These are phyloP conservation scores for Torymus auratus DNA, from an alignment of 2,888 invertebrate species.

Conservation along the genomic window DNA sequence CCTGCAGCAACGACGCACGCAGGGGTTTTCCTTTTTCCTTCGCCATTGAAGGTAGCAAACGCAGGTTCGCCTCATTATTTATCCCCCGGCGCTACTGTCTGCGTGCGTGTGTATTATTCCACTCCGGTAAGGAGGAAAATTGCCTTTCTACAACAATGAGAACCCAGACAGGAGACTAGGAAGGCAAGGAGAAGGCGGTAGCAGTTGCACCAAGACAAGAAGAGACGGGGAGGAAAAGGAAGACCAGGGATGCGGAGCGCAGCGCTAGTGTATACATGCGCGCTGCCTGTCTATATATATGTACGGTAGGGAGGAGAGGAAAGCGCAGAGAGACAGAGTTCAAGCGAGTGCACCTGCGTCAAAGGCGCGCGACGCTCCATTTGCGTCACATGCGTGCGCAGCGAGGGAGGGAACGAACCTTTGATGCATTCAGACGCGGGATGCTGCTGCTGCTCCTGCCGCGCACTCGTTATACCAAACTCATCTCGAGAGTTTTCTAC, in stretches of 20 bases:
- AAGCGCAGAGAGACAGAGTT: neutral
- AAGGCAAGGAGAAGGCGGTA: neutral
- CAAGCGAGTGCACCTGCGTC: constrained; percentile 44
- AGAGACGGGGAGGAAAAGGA: neutral
- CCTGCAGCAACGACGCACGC: too few relatives aligned
- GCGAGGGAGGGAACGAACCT: constrained; percentile 4
- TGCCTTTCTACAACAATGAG: constrained; percentile 8
- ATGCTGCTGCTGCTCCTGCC: too few relatives aligned
- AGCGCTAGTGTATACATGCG: constrained; percentile 34
- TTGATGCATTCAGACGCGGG: constrained; percentile 10
- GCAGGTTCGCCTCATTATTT: too few relatives aligned
- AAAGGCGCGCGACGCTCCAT: constrained; percentile 17
- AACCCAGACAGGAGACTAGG: neutral
- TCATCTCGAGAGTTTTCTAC: too few relatives aligned
- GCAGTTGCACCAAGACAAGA: neutral
- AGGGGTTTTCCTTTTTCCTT: too few relatives aligned
- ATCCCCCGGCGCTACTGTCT: too few relatives aligned
- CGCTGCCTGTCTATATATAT: neutral
- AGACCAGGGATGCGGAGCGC: neutral
- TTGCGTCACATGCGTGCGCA: constrained; percentile 43
- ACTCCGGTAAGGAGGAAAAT: constrained; percentile 3
- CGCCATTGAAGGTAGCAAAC: too few relatives aligned
- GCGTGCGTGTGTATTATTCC: too few relatives aligned
- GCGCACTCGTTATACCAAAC: too few relatives aligned
- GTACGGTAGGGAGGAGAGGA: neutral